phyloP scores from a whole-genome alignment of 1,140 invertebrate species.

The Drosophila nannoptera region DNA sequence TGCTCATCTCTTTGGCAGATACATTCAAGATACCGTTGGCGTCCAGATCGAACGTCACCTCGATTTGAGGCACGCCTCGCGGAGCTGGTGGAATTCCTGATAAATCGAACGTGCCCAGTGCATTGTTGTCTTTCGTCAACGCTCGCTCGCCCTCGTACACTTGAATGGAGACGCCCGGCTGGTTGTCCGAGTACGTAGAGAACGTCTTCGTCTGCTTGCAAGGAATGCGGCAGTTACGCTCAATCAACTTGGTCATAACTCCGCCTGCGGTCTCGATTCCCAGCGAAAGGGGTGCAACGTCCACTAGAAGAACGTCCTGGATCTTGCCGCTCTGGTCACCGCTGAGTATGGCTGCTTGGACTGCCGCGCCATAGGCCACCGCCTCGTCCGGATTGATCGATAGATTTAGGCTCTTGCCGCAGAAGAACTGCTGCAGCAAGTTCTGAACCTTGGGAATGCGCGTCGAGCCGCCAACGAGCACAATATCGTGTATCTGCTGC shows the following conservation, averaged over 20 bases:
- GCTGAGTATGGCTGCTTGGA: conserved; percentile 88
- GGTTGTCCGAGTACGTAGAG: conserved; percentile 86
- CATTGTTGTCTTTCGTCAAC: conserved; percentile 87
- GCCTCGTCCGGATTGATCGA: conserved; percentile 90
- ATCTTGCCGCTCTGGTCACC: conserved; percentile 87
- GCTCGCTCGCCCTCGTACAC: conserved; percentile 85
- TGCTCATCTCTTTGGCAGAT: conserved; percentile 81
- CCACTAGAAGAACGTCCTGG: conserved; percentile 82
- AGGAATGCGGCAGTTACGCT: conserved; percentile 83
- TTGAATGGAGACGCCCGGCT: conserved; percentile 85
- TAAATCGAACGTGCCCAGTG: conserved; percentile 88
- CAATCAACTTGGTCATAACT: conserved; percentile 84
- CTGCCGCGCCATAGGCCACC: conserved; percentile 86
- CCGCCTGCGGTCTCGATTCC: conserved; percentile 83
- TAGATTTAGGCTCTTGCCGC: conserved; percentile 84
- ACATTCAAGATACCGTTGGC: conserved; percentile 84
- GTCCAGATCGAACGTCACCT: conserved; percentile 83
- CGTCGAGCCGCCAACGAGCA: conserved; percentile 83
- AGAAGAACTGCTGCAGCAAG: conserved; percentile 83
- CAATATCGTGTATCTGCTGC: conserved; percentile 83
- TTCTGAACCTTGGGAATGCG: conserved; percentile 84
- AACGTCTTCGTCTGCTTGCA: conserved; percentile 84
- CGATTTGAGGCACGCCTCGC: conserved; percentile 88
- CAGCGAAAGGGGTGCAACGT: conserved; percentile 81
- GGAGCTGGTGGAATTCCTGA: conserved; percentile 90